Evolutionary conservation across 2,888 invertebrate species (phyloP), one percentile per base, ranked within the genome.

Genomic region (Megaustenia siamemsis): DNA sequence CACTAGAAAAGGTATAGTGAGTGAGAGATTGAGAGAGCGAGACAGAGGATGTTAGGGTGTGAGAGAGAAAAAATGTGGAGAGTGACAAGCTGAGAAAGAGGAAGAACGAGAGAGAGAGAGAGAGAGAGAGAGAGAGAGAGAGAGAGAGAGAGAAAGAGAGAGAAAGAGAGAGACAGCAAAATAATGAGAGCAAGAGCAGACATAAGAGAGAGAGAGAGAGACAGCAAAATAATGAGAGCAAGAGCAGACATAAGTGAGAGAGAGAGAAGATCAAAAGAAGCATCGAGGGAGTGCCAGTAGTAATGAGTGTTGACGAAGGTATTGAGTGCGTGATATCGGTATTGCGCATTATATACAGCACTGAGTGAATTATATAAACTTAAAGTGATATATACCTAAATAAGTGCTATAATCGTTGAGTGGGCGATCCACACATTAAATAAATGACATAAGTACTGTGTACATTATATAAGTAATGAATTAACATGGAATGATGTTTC

Each of bases 231-330:
- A 60, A 18, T 18, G 60, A 60, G 60, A 60, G 60, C n/a, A n/a
- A 49, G 49, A 49, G 49, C 8, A 18, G 18, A 18, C 8, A 18
- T 12, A 18, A 49, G 60, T 18, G 60, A 21, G 60, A 60, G 40
- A 73, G n/a, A n/a, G 38, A 24, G 18, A n/a, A 43, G 28, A n/a
- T 15, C 21, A 35, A 28, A 49, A 10, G n/a, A 10, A 49, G 24
- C 5, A n/a, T 24, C 18, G 12, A 28, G 12, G 28, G 8, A 49
- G 8, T 45, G 21, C 10, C 15, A 76, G 43, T 18, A 28, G 15
- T 12, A 79, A 49, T 71, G 71, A 71, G 38, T 21, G n/a, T n/a
- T n/a, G n/a, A n/a, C n/a, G 56, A n/a, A 82, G n/a, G 53, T 24
- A 5, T 18, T 56, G 71, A 71, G 53, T 32, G 49, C 12, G 12